phyloP scores from a whole-genome alignment of 2,113 vertebrate species.

The Scophthalmus maximus region DNA sequence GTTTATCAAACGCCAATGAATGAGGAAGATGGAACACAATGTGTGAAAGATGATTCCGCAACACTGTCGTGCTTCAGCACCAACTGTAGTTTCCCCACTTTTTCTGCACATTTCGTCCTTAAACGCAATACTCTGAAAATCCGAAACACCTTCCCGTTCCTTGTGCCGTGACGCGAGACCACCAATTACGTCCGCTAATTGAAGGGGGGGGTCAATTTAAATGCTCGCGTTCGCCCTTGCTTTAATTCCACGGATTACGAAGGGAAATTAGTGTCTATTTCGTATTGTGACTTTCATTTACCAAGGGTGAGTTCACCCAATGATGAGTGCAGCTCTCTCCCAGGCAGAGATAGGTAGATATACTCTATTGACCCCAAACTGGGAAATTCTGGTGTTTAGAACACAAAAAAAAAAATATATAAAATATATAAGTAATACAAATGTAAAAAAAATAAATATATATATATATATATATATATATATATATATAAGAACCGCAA shows the following conservation, averaged over 20 bases:
- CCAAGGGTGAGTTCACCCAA: not conserved
- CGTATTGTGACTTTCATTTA: conserved; percentile 12
- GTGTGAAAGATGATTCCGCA: too few relatives aligned
- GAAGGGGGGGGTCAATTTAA: conserved; percentile 10
- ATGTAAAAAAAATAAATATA: too few relatives aligned
- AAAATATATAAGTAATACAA: too few relatives aligned
- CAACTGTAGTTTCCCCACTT: too few relatives aligned
- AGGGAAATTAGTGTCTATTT: conserved; percentile 5
- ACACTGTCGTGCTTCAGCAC: too few relatives aligned
- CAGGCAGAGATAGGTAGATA: too few relatives aligned
- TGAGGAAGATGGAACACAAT: conserved; percentile 29
- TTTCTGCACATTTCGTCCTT: not conserved
- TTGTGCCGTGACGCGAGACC: conserved; percentile 15
- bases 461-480: too few relatives aligned
- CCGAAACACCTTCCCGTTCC: not conserved
- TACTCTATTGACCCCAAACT: too few relatives aligned
- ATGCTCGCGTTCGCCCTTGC: not conserved
- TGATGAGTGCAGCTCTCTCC: not conserved
- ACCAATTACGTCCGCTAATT: conserved; percentile 37
- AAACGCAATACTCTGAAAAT: conserved; percentile 1
- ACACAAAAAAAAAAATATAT: too few relatives aligned
- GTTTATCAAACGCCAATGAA: conserved; percentile 24
- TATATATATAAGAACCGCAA: too few relatives aligned
- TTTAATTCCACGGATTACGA: conserved; percentile 11
- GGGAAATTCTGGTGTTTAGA: too few relatives aligned